Conservation (phyloP, 2,888 invertebrate genomes). For the Lamproptera curius region DNA sequence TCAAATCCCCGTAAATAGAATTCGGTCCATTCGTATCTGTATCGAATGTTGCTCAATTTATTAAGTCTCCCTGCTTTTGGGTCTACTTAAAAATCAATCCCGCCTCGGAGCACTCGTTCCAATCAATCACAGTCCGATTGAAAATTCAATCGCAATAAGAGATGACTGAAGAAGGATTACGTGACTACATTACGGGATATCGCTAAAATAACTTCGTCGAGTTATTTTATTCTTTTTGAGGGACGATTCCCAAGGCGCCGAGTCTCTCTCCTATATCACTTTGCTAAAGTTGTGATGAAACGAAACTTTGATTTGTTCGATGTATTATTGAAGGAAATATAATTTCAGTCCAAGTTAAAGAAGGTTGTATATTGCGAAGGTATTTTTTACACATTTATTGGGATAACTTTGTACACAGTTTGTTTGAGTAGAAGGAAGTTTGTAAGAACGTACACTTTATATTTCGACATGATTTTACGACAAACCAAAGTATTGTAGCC, state of each 20-base stretch:
- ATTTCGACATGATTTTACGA: no score
- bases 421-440: no score
- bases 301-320: conserved; percentile 20
- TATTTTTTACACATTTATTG: no score
- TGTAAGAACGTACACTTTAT: no score
- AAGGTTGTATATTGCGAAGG: conserved; percentile 1
- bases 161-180: conserved; percentile 66
- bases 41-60: conserved; percentile 60
- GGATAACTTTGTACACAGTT: no score
- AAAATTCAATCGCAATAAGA: conserved; percentile 68
- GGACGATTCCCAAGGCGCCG: conserved; percentile 10
- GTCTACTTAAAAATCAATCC: conserved; percentile 68
- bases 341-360: conserved; percentile 2
- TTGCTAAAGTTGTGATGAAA: conserved; percentile 18
- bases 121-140: conserved; percentile 71
- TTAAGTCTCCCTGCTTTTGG: conserved; percentile 59
- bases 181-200: conserved; percentile 57
- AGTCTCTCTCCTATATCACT: conserved; percentile 16
- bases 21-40: conserved; percentile 57
- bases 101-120: conserved; percentile 53
- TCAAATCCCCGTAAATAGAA: conserved; percentile 52
- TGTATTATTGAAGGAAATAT: conserved; percentile 8
- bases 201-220: conserved; percentile 35
- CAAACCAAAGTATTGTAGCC: no score
- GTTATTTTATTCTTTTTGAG: conserved; percentile 28